phyloP scores from a whole-genome alignment of 2,113 vertebrate genomes.

The Ivindomyrus marchei region DNA sequence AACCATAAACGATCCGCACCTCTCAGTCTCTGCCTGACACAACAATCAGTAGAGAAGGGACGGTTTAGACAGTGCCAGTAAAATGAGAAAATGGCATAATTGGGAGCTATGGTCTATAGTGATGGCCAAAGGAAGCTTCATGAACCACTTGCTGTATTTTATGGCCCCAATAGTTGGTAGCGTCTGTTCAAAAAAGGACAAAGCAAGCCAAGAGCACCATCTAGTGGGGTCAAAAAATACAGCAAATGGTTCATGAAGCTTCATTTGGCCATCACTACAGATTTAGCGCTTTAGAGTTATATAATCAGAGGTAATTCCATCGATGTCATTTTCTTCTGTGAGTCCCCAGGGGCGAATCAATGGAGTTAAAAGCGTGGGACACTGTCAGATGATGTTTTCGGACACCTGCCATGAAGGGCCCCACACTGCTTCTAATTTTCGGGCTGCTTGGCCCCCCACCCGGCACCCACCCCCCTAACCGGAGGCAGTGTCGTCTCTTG shows the following conservation, averaged over 20 bases:
- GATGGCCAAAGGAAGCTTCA: too few species aligned
- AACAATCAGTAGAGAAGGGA: background rate
- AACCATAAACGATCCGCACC: background rate
- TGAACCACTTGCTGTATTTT: too few species aligned
- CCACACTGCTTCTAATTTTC: background rate
- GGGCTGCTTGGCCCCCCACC: background rate
- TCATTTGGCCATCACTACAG: too few species aligned
- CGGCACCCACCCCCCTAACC: background rate
- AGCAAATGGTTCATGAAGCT: too few species aligned
- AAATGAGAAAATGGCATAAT: background rate
- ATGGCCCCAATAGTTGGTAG: too few species aligned
- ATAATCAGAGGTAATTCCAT: background rate
- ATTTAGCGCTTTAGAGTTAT: background rate
- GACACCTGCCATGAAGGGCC: background rate
- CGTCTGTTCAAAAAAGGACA: too few species aligned
- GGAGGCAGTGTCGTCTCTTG: background rate
- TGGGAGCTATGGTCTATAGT: background rate
- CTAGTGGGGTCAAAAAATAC: too few species aligned
- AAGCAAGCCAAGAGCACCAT: too few species aligned
- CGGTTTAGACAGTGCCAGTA: background rate
- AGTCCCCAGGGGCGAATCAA: background rate
- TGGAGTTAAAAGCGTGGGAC: background rate
- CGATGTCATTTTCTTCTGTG: background rate
- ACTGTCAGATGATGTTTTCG: background rate
- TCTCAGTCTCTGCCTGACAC: background rate